phyloP scores from a whole-genome alignment of 2,888 invertebrate genomes.

The Melipona beecheii region DNA sequence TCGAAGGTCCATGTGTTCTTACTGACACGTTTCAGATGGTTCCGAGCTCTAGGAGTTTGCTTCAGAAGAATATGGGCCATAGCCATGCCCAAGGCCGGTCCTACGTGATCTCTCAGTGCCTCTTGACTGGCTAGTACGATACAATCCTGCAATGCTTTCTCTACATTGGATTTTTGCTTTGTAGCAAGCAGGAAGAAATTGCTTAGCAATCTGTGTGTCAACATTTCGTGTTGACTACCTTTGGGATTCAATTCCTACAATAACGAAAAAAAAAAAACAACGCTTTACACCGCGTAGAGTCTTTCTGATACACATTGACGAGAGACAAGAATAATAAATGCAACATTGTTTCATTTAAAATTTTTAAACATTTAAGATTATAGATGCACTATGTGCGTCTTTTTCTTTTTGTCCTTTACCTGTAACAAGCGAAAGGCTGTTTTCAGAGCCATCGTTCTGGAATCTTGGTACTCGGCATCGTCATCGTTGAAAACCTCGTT shows the following conservation, averaged over 20 bases:
- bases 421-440: constrained; percentile 85
- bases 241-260: constrained; percentile 89
- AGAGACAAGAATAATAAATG: too few species aligned
- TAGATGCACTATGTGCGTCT: too few species aligned
- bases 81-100: constrained; percentile 93
- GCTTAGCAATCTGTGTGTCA: constrained; percentile 89
- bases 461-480: constrained; percentile 85
- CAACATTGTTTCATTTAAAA: neutral
- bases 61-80: constrained; percentile 94
- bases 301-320: too few species aligned
- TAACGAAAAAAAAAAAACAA: neutral
- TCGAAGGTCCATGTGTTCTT: constrained; percentile 96
- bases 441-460: constrained; percentile 92
- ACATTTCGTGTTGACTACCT: constrained; percentile 87
- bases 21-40: constrained; percentile 94
- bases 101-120: constrained; percentile 91
- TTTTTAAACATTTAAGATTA: neutral
- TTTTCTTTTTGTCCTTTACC: constrained; percentile 47
- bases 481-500: constrained; percentile 81
- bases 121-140: constrained; percentile 90
- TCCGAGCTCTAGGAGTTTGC: constrained; percentile 95
- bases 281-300: neutral
- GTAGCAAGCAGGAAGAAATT: constrained; percentile 94
- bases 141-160: constrained; percentile 92
- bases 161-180: constrained; percentile 93